These are phyloP conservation scores for Aradophagus sp. DNA, from an alignment of 1,140 invertebrate species.

Conservation along the genomic window DNA sequence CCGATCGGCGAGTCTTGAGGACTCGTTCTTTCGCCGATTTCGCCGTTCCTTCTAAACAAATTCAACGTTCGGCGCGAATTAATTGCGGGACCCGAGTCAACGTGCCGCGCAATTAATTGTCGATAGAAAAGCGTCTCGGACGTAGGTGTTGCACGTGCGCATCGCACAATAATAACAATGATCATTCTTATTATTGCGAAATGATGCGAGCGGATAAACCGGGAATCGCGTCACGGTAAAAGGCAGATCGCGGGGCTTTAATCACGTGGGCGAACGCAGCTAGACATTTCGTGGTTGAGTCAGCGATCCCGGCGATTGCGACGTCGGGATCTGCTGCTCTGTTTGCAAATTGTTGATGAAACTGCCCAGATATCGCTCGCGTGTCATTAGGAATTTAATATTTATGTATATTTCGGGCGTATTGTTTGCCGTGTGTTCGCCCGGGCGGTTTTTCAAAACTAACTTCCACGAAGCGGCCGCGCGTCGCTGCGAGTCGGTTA, in stretches of 20 bases:
- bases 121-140: slow-evolving; percentile 29
- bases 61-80: not conserved
- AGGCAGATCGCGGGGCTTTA: slow-evolving; percentile 41
- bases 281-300: slow-evolving; percentile 64
- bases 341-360: slow-evolving; percentile 55
- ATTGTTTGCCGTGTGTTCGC: slow-evolving; percentile 17
- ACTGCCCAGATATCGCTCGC: slow-evolving; percentile 41
- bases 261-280: slow-evolving; percentile 64
- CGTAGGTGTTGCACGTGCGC: slow-evolving; percentile 54
- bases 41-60: too few species aligned
- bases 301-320: slow-evolving; percentile 61
- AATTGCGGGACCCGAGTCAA: too few species aligned
- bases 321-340: slow-evolving; percentile 49
- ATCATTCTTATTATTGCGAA: slow-evolving; percentile 53
- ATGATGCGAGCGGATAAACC: slow-evolving; percentile 56
- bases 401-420: slow-evolving; percentile 34
- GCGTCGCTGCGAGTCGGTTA: slow-evolving; percentile 8
- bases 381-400: slow-evolving; percentile 49
- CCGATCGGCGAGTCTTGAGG: too few species aligned
- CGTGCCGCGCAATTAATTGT: slow-evolving; percentile 42
- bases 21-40: too few species aligned
- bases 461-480: not conserved
- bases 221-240: slow-evolving; percentile 56
- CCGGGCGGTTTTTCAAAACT: not conserved
- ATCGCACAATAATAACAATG: slow-evolving; percentile 57